Base-by-base conservation (phyloP, 1,140 invertebrate genomes). In the Drosophila baimaii region DNA sequence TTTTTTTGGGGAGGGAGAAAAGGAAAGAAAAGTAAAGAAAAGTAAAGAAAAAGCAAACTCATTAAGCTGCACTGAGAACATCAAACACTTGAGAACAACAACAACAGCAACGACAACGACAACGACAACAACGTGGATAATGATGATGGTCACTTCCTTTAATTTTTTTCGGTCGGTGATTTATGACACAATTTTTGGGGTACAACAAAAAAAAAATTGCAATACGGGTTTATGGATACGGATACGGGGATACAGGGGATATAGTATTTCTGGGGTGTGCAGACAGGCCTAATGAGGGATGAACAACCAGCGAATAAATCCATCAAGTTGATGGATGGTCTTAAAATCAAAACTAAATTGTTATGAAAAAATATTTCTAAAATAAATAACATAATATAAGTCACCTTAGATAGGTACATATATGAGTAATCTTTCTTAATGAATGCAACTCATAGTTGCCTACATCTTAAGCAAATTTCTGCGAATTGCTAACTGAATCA, bases 141-240 rank as follows among this genome's bases (percentile, higher is more conserved):
- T 73, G 66, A 80, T 82, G 84, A 88, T 89, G 84, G 79, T 62
- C 83, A 89, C 83, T 88, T 88, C 79, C 83, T 61, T 25, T 74
- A 39, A 5, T 7, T 6, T n/a, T 37, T 19, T 4, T 39, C 7
- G 33, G 13, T 68, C 75, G 66, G 79, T 88, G 84, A 88, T 88
- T 88, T 88, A 88, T 88, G 77, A 77, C 80, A 62, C 39, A 58
- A 74, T 61, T 63, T 44, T 33, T 52, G 21, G 61, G 43, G 17
- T 31, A 21, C 39, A 6, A 29, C 25, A 56, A 75, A 15, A 15
- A 17, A 19, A 8, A 31, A 12, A 27, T 57, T 37, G 21, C 58
- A 64, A 31, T 27, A 39, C 23, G 49, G 19, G 3, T 10, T 8
- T 29, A 23, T 9, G 17, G 29, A 25, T 15, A 46, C 13, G 43